These are phyloP conservation scores for Drosophila sucinea DNA, from an alignment of 1,140 invertebrate genomes.

Conservation along the genomic window DNA sequence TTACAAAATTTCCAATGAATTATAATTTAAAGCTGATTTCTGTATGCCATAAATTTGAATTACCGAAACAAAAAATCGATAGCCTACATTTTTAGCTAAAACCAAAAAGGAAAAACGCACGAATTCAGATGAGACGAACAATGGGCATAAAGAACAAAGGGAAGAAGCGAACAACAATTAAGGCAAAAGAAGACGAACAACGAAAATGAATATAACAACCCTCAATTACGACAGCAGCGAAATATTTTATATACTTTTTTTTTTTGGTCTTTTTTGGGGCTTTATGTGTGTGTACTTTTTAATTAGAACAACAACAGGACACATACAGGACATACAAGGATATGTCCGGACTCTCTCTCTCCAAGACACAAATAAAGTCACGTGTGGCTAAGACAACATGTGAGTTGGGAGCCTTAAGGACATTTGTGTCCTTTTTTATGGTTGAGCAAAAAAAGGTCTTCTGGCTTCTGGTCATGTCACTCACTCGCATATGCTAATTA, in stretches of 20 bases:
- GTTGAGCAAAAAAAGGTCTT: conserved; percentile 23
- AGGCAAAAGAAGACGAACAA: conserved; percentile 42
- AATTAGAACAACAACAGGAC: conserved; percentile 36
- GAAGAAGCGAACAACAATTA: conserved; percentile 67
- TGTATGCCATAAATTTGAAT: conserved; percentile 36
- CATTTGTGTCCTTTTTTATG: conserved; percentile 26
- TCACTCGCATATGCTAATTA: conserved; percentile 78
- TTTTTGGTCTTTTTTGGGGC: conserved; percentile 17
- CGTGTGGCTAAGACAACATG: conserved; percentile 61
- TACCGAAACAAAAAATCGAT: conserved; percentile 64
- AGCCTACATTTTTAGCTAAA: conserved; percentile 63
- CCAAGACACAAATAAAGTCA: conserved; percentile 40
- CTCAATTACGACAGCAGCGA: conserved; percentile 54
- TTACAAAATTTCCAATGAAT: neutral
- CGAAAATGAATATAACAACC: conserved; percentile 51
- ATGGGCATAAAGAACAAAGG: conserved; percentile 55
- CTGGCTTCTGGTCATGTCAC: conserved; percentile 56
- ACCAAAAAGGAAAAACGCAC: conserved; percentile 29
- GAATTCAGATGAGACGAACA: conserved; percentile 19
- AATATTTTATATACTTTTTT: neutral
- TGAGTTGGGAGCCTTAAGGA: conserved; percentile 28
- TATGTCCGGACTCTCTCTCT: conserved; percentile 24
- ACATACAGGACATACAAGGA: conserved; percentile 33
- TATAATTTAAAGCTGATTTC: conserved; percentile 1
- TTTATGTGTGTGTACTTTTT: conserved; percentile 49